Base-by-base conservation (phyloP, 92 coral and sea anemone species). In the Bergia sp. region DNA sequence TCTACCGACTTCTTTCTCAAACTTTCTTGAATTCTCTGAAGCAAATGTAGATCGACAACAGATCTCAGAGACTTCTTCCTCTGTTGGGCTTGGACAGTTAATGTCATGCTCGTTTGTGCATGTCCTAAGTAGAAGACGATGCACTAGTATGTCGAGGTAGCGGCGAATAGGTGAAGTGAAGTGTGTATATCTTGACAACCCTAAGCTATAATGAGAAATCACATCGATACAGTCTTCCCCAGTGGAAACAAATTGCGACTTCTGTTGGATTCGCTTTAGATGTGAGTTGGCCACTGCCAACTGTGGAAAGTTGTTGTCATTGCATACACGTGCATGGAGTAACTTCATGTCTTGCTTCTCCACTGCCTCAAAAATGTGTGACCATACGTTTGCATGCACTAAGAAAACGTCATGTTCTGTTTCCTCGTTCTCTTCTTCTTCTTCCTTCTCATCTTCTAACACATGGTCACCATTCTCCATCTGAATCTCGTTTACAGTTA, bases 111-210 rank as follows among this genome's bases (percentile, higher is more conserved):
- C 11, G 57, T 67, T 39, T 37, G 76, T 18, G 58, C 57, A 58
- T 39, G 79, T 44, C 13, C 77, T 58, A 18, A 94, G 75, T 37
- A 94, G 80, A 66, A 91, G 91, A 16, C 99, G 98, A 82, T 96
- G 99, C 21, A 96, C 98, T 9, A 85, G 92, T 8, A 96, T 89
- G 89, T 96, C 99, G 15, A 96, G 90, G 83, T 96, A 96, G 11
- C 99, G 98, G 47, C 99, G 91, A 80, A 95, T 96, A 40, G 99
- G 99, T 53, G 99, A 96, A 21, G 98, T 96, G 45, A 96, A 96
- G 72, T 94, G 99, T 37, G 95, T 92, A 55, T 96, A 96, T 9
- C 76, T 74, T 47, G 81, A 88, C 5, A 95, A 67, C 39, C 89
- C 90, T 58, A 96, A 89, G 12, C 93, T 89, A 83, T 90, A 88